Percentiles rank a stretch among this genome's conserved stretches.
phyloP scores from a whole-genome alignment of 2,113 vertebrate genomes.

The Kryptolebias marmoratus region DNA sequence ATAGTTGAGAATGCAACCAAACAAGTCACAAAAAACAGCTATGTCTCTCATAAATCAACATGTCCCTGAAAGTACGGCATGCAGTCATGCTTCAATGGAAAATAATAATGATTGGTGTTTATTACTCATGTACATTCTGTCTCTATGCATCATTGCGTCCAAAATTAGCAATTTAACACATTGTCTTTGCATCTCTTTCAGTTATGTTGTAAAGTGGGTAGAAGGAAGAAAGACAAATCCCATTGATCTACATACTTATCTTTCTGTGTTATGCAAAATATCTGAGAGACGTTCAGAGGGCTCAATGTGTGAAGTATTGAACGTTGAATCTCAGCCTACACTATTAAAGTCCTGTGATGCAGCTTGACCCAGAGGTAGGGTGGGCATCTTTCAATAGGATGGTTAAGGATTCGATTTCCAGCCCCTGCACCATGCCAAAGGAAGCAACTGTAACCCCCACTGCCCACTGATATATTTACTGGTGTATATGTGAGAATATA shows the following conservation, averaged over 20 bases:
- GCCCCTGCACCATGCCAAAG: no score
- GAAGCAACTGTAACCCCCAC: no score
- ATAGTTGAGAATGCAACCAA: constrained; percentile 79
- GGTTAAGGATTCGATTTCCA: no score
- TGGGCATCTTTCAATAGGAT: no score
- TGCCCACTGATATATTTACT: no score
- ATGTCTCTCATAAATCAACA: constrained; percentile 75
- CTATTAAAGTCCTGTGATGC: constrained; percentile 27
- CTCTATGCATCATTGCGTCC: constrained; percentile 41
- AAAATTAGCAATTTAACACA: constrained; percentile 47
- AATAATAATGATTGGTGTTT: constrained; percentile 44
- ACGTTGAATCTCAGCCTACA: constrained; percentile 19
- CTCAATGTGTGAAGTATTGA: constrained; percentile 30
- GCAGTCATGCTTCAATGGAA: constrained; percentile 44
- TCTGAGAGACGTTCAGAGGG: constrained; percentile 18
- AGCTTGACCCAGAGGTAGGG: no score
- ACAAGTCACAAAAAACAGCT: constrained; percentile 79
- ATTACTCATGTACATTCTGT: constrained; percentile 53
- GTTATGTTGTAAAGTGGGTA: constrained; percentile 18
- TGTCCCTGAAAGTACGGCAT: constrained; percentile 59
- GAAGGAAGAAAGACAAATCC: constrained; percentile 16
- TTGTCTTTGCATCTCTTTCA: constrained; percentile 40
- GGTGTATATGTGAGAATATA: no score
- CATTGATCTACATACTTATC: constrained; percentile 37
- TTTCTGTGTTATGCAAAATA: constrained; percentile 32